These are phyloP conservation scores for Parazoanthus atlanticus DNA, from an alignment of 92 coral and sea anemone species.

Conservation along the genomic window DNA sequence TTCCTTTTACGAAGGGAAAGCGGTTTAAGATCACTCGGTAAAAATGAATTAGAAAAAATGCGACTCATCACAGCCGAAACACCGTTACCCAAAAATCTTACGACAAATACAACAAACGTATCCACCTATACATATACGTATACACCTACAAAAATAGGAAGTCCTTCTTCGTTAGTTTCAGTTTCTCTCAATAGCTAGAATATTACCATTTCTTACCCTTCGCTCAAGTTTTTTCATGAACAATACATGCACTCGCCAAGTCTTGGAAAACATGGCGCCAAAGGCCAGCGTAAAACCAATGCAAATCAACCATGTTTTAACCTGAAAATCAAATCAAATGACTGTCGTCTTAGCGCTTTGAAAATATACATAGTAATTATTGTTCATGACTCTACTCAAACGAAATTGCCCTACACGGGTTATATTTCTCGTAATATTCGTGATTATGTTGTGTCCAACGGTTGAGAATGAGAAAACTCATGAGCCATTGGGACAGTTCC, in stretches of 20 bases:
- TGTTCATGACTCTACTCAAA: no score
- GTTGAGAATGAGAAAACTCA: no score
- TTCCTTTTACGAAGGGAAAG: neutral
- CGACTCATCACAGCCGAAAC: neutral
- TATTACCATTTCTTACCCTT: slow-evolving; percentile 38
- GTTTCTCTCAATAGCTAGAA: neutral
- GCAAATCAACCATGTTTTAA: slow-evolving; percentile 45
- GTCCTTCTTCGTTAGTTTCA: neutral
- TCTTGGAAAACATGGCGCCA: slow-evolving; percentile 68
- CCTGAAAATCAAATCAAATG: slow-evolving; percentile 27
- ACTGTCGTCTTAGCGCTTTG: no score
- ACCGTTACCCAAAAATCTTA: neutral
- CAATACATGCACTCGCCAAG: slow-evolving; percentile 65
- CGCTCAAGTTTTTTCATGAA: slow-evolving; percentile 55
- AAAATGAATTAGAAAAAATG: neutral
- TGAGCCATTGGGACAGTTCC: no score
- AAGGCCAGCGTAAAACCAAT: slow-evolving; percentile 62
- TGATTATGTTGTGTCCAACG: no score
- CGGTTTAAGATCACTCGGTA: neutral
- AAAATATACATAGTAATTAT: no score
- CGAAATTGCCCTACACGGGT: no score
- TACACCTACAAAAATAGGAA: no score
- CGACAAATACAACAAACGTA: no score
- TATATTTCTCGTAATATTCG: no score
- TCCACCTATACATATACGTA: no score